Base-by-base conservation (phyloP, 35 echinoderm and acorn worm species). In the Diadema setosum region DNA sequence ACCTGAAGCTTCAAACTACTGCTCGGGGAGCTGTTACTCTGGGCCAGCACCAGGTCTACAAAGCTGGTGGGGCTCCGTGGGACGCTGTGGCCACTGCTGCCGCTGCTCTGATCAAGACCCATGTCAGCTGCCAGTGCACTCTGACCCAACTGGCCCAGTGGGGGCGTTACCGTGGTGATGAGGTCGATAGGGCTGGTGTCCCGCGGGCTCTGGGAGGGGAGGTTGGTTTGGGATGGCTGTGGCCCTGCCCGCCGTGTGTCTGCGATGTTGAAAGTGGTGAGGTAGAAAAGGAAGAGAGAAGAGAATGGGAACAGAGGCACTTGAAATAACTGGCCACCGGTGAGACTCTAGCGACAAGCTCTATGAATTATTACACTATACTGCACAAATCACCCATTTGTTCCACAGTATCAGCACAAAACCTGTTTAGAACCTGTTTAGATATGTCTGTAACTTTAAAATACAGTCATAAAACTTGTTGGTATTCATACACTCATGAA, bases 171-270 rank as follows among this genome's bases (percentile, higher is more conserved):
- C 60, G 73, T 93, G 84, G 75, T 80, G 91, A 87, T 87, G 74
- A 83, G 85, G 91, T 87, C 84, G 3, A 82, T 94, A 26, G 92
- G 87, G 45, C 87, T 90, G 40, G 80, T 24, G 20, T 78, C 40
- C 17, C 78, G 17, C 1, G 92, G 82, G 70, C 86, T 94, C 26
- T 23, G 31, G 40, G 24, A 67, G 1, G 63, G 27, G 63, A 15
- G 37, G 5, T 67, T 26, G 63, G 30, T 33, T 67, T 34, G 30
- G 63, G 5, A 67, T 32, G 25, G 63, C 30, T 15, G 17, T n/a
- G n/a, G n/a, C n/a, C n/a, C n/a, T n/a, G n/a, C n/a, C n/a, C n/a
- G n/a, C n/a, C n/a, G n/a, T n/a, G n/a, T n/a, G n/a, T n/a, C n/a
- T n/a, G n/a, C n/a, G n/a, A n/a, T n/a, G n/a, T n/a, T n/a, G n/a